A percentile compares a stretch with the other conserved stretches of the same genome.
These are phyloP conservation scores for Salmo trutta DNA, from an alignment of 2,797 vertebrate genomes.

Conservation along the genomic window DNA sequence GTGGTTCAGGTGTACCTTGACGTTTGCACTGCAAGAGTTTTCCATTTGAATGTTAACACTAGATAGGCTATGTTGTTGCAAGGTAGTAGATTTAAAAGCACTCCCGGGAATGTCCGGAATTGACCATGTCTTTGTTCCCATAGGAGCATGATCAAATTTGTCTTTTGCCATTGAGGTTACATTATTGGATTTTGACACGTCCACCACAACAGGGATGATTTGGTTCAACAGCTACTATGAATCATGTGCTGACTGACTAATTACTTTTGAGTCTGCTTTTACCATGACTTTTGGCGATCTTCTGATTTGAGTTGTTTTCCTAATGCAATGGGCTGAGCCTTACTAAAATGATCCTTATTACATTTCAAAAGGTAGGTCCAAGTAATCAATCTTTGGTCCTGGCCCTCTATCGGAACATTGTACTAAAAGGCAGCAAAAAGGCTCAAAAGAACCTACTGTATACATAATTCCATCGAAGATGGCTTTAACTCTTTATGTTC, in stretches of 20 bases:
- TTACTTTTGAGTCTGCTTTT: not conserved
- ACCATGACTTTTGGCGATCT: not conserved
- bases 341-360: not conserved
- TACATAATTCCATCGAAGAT: not conserved
- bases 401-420: not conserved
- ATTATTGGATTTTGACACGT: conserved; percentile 11
- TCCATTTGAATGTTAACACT: not conserved
- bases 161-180: conserved; percentile 4
- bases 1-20: not conserved
- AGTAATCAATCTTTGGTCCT: no score
- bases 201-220: not conserved
- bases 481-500: not conserved
- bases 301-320: not conserved
- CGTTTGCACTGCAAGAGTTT: not conserved
- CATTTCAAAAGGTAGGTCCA: not conserved
- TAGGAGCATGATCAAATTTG: not conserved
- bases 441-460: not conserved
- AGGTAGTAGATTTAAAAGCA: not conserved
- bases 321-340: not conserved
- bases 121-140: not conserved
- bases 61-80: not conserved
- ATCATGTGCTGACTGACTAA: not conserved
- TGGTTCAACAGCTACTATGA: not conserved
- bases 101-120: not conserved
- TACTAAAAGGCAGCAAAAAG: not conserved